A percentile compares a stretch with the other conserved stretches of the same genome.
phyloP scores from a whole-genome alignment of 2,797 vertebrate species.

The Rhynchonycteris naso region DNA sequence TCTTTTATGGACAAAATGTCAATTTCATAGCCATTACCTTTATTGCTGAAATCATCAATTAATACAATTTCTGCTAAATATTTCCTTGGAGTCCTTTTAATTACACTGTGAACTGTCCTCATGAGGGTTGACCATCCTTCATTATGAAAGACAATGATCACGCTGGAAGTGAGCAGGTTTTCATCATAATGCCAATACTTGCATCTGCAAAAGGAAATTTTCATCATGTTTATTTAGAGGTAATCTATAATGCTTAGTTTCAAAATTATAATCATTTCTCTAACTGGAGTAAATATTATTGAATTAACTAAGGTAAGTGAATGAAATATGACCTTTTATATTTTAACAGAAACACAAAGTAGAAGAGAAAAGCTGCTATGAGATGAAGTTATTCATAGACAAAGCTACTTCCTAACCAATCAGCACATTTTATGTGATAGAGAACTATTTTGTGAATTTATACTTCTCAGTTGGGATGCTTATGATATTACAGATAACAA shows the following conservation, averaged over 20 bases:
- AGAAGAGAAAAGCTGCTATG: not conserved
- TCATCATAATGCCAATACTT: constrained; percentile 98
- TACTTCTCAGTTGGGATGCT: not conserved
- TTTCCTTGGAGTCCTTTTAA: constrained; percentile 95
- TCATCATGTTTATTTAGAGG: constrained; percentile 8
- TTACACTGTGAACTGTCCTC: constrained; percentile 98
- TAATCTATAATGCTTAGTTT: not conserved
- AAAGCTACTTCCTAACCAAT: not conserved
- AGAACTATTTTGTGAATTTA: not conserved
- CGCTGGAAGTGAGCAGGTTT: constrained; percentile 94
- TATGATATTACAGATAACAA: not conserved
- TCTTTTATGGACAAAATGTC: constrained; percentile 26
- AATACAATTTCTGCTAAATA: constrained; percentile 98
- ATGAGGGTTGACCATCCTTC: constrained; percentile 99
- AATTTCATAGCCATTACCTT: constrained; percentile 89
- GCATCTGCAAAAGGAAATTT: constrained; percentile 89
- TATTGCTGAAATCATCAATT: constrained; percentile 99
- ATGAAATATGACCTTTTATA: constrained; percentile 4
- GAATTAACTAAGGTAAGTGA: not conserved
- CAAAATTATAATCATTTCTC: not conserved
- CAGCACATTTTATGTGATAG: not conserved
- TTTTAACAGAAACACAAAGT: not conserved
- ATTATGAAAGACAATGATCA: constrained; percentile 99
- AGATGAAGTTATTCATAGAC: not conserved
- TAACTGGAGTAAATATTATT: constrained; percentile 9